Conservation (phyloP, 53 echinoderm and acorn worm species). For the Echinarachnius parma region DNA sequence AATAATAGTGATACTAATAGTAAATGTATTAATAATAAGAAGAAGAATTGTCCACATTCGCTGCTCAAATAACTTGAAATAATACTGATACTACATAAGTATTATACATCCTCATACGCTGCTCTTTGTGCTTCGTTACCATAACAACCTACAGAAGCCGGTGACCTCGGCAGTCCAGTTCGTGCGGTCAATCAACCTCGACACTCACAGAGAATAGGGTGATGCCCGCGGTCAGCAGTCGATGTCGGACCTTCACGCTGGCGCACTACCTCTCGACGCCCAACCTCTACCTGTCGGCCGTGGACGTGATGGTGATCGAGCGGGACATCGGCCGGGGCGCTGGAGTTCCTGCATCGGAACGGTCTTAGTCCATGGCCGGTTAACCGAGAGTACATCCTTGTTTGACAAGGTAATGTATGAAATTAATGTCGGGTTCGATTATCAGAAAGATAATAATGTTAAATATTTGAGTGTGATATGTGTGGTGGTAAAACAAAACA, state of each 20-base stretch:
- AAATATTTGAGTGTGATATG: too few species aligned
- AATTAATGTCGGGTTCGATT: too few species aligned
- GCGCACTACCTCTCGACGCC: constrained; percentile 57
- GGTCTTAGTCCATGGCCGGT: constrained; percentile 75
- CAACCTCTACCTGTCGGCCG: constrained; percentile 59
- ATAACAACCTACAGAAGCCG: too few species aligned
- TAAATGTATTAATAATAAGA: too few species aligned
- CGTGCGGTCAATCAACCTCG: constrained; percentile 64
- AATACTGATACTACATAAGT: too few species aligned
- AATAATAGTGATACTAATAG: too few species aligned
- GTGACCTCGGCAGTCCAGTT: constrained; percentile 46
- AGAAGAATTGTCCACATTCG: too few species aligned
- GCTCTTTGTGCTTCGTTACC: too few species aligned
- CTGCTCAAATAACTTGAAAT: too few species aligned
- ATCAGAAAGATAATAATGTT: not conserved
- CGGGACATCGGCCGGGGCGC: constrained; percentile 72
- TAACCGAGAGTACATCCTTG: constrained; percentile 79
- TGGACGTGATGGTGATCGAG: constrained; percentile 71
- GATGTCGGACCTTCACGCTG: constrained; percentile 67
- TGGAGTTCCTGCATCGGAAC: constrained; percentile 83
- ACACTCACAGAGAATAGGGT: constrained; percentile 63
- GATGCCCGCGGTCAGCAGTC: constrained; percentile 63
- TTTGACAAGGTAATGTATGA: constrained; percentile 73
- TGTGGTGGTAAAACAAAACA: too few species aligned
- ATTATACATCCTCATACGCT: too few species aligned